Percentiles rank a stretch among this genome's conserved stretches.
Conservation (phyloP, 2,888 invertebrate species). For the Ptilodon capucinus region DNA sequence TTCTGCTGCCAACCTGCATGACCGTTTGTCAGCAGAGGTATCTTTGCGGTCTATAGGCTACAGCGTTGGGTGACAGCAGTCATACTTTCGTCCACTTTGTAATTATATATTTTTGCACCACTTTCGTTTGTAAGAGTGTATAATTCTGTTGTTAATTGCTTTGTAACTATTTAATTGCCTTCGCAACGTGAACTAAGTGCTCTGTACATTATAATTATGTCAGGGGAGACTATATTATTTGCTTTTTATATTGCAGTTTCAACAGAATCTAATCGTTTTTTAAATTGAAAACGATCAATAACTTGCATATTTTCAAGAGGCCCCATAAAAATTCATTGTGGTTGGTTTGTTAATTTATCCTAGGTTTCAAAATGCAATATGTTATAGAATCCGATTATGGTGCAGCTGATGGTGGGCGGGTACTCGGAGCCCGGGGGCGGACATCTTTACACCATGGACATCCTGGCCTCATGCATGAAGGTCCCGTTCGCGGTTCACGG, state of each 20-base stretch:
- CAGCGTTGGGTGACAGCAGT: no score
- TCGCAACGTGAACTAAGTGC: constrained; percentile 4
- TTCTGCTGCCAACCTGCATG: no score
- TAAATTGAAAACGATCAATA: not conserved
- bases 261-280: not conserved
- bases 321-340: not conserved
- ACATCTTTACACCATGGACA: constrained; percentile 94
- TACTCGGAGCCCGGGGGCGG: constrained; percentile 90
- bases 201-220: constrained; percentile 2
- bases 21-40: no score
- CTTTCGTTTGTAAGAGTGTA: constrained; percentile 25
- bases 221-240: not conserved
- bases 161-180: constrained; percentile 21
- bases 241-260: not conserved
- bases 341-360: not conserved
- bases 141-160: constrained; percentile 33
- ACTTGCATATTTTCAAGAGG: not conserved
- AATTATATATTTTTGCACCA: constrained; percentile 17
- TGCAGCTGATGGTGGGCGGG: constrained; percentile 92
- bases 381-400: constrained; percentile 83
- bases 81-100: constrained; percentile 33
- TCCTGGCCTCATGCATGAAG: constrained; percentile 91
- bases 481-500: constrained; percentile 96
- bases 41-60: no score
- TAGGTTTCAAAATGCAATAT: not conserved